These are phyloP conservation scores for Ctenodactylus gundi DNA, from an alignment of 2,113 vertebrate species.

Conservation along the genomic window DNA sequence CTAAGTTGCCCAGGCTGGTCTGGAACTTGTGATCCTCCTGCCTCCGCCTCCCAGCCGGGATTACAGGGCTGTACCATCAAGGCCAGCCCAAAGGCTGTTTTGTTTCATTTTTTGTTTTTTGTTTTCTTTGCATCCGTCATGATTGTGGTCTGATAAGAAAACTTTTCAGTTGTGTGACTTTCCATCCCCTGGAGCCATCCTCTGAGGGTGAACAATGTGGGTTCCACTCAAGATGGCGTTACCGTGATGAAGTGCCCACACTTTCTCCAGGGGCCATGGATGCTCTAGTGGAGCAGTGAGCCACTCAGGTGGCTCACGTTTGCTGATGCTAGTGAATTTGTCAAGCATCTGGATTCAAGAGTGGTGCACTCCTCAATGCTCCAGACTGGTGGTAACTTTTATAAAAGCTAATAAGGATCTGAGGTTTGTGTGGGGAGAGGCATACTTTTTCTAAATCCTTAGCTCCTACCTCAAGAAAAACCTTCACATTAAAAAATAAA, in stretches of 20 bases:
- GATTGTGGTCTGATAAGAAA: not conserved
- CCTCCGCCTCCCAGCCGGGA: no score
- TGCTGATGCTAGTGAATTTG: not conserved
- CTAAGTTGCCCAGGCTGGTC: no score
- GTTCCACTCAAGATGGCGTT: not conserved
- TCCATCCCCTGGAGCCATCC: not conserved
- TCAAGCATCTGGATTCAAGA: not conserved
- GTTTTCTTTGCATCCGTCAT: not conserved
- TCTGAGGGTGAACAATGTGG: not conserved
- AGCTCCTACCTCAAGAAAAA: not conserved
- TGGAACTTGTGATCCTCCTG: no score
- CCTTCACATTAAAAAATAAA: not conserved
- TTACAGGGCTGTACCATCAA: no score
- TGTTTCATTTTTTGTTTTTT: no score
- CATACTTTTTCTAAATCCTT: not conserved
- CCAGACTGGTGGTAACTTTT: not conserved
- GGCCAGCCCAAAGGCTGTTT: no score
- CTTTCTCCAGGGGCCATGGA: not conserved
- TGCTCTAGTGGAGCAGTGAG: not conserved
- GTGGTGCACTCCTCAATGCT: not conserved
- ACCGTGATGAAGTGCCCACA: not conserved
- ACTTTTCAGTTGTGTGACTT: not conserved
- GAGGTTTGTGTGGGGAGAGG: not conserved
- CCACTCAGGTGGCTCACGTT: not conserved
- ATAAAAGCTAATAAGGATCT: not conserved